Conservation (phyloP, 2,797 vertebrate genomes). For the Nannoperca australis region DNA sequence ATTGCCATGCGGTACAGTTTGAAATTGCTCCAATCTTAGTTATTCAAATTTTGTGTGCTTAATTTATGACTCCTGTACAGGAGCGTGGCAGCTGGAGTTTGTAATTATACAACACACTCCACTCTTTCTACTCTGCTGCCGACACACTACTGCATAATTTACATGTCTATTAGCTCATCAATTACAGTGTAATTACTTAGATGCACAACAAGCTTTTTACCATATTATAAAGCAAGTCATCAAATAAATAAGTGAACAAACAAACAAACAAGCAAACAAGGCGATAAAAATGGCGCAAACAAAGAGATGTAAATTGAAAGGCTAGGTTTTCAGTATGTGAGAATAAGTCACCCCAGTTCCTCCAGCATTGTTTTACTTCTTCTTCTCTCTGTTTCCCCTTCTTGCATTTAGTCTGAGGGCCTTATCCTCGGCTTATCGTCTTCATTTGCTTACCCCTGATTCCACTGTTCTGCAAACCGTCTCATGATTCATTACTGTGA, state of each 20-base stretch:
- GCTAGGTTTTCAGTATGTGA: constrained; percentile 30
- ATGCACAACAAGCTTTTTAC: constrained; percentile 75
- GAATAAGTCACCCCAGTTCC: constrained; percentile 20
- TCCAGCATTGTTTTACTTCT: constrained; percentile 14
- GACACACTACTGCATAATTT: constrained; percentile 81
- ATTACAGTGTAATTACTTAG: constrained; percentile 83
- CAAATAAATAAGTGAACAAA: constrained; percentile 76
- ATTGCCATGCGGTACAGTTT: constrained; percentile 18
- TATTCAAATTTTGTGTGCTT: constrained; percentile 71
- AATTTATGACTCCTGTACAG: constrained; percentile 76
- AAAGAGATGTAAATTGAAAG: constrained; percentile 54
- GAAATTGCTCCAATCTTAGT: constrained; percentile 48
- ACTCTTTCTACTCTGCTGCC: constrained; percentile 66
- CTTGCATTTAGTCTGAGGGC: constrained; percentile 29
- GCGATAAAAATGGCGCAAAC: constrained; percentile 49
- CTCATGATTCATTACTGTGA: constrained; percentile 83
- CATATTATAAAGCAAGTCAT: constrained; percentile 78
- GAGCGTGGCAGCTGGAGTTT: constrained; percentile 79
- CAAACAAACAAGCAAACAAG: constrained; percentile 74
- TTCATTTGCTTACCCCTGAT: constrained; percentile 75
- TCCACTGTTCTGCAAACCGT: constrained; percentile 67
- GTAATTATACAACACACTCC: constrained; percentile 78
- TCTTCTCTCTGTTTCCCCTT: constrained; percentile 1
- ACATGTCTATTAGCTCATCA: constrained; percentile 84
- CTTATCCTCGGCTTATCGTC: constrained; percentile 63